Conservation (phyloP, 2,113 vertebrate species). For the Oncorhynchus mykiss region DNA sequence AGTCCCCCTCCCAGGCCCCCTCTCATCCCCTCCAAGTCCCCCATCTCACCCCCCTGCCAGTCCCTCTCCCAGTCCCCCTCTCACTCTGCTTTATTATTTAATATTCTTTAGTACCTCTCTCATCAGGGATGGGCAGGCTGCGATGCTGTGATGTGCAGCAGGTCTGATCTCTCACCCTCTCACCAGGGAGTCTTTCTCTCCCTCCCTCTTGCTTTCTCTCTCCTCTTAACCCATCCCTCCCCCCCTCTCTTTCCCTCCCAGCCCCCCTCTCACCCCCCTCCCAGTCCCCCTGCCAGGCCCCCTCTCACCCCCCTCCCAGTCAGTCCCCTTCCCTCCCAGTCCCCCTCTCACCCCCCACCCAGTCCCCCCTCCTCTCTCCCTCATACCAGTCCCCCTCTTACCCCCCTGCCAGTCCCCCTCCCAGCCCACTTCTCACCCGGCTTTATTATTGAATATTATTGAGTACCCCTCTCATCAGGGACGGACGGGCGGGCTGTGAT, state of each 20-base stretch:
- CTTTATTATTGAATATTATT: slow-evolving; percentile 31
- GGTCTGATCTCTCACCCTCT: slow-evolving; percentile 37
- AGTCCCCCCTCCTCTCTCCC: no score
- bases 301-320: background rate
- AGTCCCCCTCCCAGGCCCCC: background rate
- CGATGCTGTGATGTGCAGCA: slow-evolving; percentile 40
- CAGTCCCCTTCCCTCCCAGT: background rate
- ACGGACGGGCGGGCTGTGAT: background rate
- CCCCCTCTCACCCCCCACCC: no score
- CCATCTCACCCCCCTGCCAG: no score
- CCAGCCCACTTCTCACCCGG: background rate
- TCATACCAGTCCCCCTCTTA: no score
- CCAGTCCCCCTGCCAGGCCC: background rate
- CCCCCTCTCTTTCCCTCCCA: no score
- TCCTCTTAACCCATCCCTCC: no score
- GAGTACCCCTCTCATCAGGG: slow-evolving; percentile 32
- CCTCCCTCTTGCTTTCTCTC: no score
- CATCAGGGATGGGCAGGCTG: slow-evolving; percentile 26
- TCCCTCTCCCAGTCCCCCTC: background rate
- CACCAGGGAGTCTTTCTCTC: slow-evolving; percentile 26
- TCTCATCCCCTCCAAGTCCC: background rate
- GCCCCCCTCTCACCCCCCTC: background rate
- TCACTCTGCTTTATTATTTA: slow-evolving; percentile 6
- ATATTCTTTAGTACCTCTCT: slow-evolving; percentile 31
- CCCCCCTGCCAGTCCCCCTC: background rate